Base-by-base conservation (phyloP, 2,113 vertebrate genomes). In the Gadus chalcogrammus region DNA sequence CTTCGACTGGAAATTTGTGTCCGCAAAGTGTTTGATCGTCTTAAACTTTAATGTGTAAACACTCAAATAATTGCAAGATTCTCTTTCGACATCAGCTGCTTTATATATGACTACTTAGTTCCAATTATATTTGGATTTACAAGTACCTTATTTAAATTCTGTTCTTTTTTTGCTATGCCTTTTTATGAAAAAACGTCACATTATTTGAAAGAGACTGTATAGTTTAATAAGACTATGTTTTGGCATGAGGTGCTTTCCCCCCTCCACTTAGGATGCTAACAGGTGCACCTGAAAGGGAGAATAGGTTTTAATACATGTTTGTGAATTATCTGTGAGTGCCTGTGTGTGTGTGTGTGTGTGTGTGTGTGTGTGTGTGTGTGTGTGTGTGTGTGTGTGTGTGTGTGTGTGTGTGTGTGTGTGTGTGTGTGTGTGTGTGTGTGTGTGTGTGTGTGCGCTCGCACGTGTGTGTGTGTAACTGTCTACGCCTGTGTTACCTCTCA, bases 231-330 rank as follows among this genome's bases (percentile, higher is more conserved):
- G 66, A n/a, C 15, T 73, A 28, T 61, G 28, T 71, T 48, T 48
- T 69, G 56, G 62, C 70, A 65, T 38, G 66, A 35, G 61, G 72
- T 79, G 55, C 68, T 81, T 76, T 82, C 72, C 68, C 65, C 69
- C 28, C 68, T 63, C 61, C 71, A 15, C n/a, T 31, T 48, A 70
- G 58, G 18, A 68, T 63, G 64, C 65, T 68, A 60, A 72, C 76
- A 85, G 78, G 77, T 84, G 77, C 80, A 71, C 61, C 67, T 69
- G 9, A 48, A 68, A 64, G 35, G 56, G 56, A 70, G 38, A 16
- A 15, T 28, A 31, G 61, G 31, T 35, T 35, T 35, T 35, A 24
- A 24, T 35, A 35, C 6, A 4, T 35, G 31, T 35, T 35, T 35
- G 31, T 35, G 31, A 35, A 4, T 35, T 7, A 35, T 35, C 31